Percentiles rank a stretch among this genome's conserved stretches.
Conservation (phyloP, 2,797 vertebrate species). For the Lithobates sylvaticus region DNA sequence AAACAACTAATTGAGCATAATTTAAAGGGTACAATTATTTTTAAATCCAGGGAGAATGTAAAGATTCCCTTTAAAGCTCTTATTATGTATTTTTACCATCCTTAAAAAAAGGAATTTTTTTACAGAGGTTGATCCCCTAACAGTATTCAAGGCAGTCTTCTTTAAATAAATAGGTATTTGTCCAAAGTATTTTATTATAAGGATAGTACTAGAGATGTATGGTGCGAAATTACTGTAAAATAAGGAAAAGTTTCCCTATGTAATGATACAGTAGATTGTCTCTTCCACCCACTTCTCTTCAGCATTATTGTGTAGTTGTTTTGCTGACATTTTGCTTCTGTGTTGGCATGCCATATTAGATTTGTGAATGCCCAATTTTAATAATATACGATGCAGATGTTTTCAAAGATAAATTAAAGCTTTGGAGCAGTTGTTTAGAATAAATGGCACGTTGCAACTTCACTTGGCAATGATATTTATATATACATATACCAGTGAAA, state of each 20-base stretch:
- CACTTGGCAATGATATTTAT: constrained; percentile 60
- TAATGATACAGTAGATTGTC: neutral
- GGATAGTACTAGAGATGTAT: no score
- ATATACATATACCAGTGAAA: neutral
- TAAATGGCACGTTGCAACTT: constrained; percentile 60
- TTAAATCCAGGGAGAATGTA: no score
- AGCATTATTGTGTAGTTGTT: neutral
- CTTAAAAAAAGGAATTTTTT: no score
- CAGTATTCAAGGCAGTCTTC: no score
- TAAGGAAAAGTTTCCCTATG: neutral
- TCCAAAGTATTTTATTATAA: no score
- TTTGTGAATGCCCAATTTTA: constrained; percentile 43
- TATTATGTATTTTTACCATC: no score
- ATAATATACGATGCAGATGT: constrained; percentile 66
- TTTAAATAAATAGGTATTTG: no score
- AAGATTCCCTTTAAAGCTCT: no score
- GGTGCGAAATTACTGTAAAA: neutral
- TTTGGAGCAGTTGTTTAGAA: constrained; percentile 60
- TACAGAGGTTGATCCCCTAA: no score
- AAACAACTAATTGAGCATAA: no score
- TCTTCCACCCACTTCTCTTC: constrained; percentile 4
- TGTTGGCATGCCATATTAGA: constrained; percentile 36
- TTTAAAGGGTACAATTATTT: no score
- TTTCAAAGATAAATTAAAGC: constrained; percentile 65
- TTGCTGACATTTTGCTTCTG: constrained; percentile 4